Conservation (phyloP, 92 coral and sea anemone species). For the Phenganax stokvisi region DNA sequence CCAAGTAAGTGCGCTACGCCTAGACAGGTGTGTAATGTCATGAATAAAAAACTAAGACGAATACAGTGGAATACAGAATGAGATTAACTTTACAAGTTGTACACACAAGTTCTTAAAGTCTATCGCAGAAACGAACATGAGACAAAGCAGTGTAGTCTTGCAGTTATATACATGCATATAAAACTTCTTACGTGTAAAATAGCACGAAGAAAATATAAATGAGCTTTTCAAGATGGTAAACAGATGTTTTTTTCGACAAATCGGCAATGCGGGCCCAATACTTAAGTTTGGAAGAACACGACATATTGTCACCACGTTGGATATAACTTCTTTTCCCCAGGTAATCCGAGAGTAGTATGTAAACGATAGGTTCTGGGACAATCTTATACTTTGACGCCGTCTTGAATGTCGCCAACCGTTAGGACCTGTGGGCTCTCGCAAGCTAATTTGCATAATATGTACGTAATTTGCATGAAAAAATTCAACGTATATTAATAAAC, state of each 20-base stretch:
- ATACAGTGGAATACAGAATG: neutral
- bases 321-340: neutral
- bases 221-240: neutral
- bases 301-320: neutral
- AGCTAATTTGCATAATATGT: no score
- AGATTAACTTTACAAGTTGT: neutral
- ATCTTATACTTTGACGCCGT: no score
- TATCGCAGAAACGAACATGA: neutral
- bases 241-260: neutral
- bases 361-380: no score
- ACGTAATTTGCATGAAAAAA: no score
- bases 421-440: no score
- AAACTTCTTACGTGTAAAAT: neutral
- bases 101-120: neutral
- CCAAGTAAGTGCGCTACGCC: neutral
- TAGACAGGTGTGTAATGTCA: conserved; percentile 9
- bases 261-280: neutral
- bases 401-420: no score
- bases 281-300: neutral
- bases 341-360: no score
- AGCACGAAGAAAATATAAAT: neutral
- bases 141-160: no score
- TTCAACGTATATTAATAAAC: no score
- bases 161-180: no score
- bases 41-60: conserved; percentile 9